phyloP scores from a whole-genome alignment of 1,140 invertebrate genomes.

The Drosophila navojoa region DNA sequence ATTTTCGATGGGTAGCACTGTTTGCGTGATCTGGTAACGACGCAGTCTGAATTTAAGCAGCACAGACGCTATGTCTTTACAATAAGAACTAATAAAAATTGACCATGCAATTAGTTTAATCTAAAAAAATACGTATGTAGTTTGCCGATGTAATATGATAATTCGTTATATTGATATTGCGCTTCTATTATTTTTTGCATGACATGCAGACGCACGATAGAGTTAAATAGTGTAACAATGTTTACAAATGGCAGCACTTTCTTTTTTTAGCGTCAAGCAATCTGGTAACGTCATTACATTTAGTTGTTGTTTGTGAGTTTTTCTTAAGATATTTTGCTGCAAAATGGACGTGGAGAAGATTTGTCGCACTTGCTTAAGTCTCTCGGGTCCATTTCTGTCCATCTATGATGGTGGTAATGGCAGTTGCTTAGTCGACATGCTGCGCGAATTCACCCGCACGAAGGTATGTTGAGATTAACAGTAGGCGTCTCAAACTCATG shows the following conservation, averaged over 20 bases:
- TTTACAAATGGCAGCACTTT: conserved; percentile 10
- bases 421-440: conserved; percentile 73
- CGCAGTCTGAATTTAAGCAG: background rate
- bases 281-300: conserved; percentile 19
- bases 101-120: background rate
- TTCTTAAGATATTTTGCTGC: conserved; percentile 29
- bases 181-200: background rate
- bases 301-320: conserved; percentile 39
- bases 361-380: conserved; percentile 72
- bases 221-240: background rate
- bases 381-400: conserved; percentile 66
- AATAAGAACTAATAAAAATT: background rate
- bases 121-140: background rate
- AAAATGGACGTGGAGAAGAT: conserved; percentile 80
- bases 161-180: background rate
- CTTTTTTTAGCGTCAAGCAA: background rate
- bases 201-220: background rate
- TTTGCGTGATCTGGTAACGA: conserved; percentile 7
- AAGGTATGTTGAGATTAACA: conserved; percentile 42
- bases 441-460: conserved; percentile 66
- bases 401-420: conserved; percentile 68
- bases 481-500: background rate
- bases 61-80: background rate
- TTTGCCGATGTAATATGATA: background rate
- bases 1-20: conserved; percentile 8